phyloP scores from a whole-genome alignment of 1,140 invertebrate species.

The Colletes gigas region DNA sequence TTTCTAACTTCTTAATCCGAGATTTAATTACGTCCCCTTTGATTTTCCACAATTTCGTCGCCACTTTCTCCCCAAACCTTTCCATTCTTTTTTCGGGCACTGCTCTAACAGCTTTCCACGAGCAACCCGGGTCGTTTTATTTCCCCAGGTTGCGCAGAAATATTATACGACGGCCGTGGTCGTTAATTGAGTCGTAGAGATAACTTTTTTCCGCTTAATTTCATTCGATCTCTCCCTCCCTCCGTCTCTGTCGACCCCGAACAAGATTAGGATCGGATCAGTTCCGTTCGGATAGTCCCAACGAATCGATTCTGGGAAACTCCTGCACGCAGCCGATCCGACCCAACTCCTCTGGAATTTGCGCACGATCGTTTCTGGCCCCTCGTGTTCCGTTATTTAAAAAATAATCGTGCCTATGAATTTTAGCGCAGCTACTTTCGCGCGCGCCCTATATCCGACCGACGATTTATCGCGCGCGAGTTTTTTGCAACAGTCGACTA shows the following conservation, averaged over 20 bases:
- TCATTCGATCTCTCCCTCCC: background rate
- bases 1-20: no score
- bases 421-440: no score
- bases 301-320: slow-evolving; percentile 8
- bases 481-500: no score
- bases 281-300: background rate
- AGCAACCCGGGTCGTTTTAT: background rate
- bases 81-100: background rate
- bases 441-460: no score
- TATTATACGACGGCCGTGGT: background rate
- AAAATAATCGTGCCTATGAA: no score
- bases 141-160: background rate
- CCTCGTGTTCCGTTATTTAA: no score
- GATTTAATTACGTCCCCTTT: no score
- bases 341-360: no score
- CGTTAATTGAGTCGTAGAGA: slow-evolving; percentile 38
- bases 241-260: background rate
- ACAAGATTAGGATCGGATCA: slow-evolving; percentile 27
- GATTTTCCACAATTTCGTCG: slow-evolving; percentile 3
- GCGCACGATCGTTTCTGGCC: no score
- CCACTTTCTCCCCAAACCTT: background rate
- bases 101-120: slow-evolving; percentile 5
- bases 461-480: no score
- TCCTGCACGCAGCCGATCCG: no score
- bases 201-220: slow-evolving; percentile 1